phyloP scores from a whole-genome alignment of 1,140 invertebrate genomes.

The Drosophila pseudoobscura region DNA sequence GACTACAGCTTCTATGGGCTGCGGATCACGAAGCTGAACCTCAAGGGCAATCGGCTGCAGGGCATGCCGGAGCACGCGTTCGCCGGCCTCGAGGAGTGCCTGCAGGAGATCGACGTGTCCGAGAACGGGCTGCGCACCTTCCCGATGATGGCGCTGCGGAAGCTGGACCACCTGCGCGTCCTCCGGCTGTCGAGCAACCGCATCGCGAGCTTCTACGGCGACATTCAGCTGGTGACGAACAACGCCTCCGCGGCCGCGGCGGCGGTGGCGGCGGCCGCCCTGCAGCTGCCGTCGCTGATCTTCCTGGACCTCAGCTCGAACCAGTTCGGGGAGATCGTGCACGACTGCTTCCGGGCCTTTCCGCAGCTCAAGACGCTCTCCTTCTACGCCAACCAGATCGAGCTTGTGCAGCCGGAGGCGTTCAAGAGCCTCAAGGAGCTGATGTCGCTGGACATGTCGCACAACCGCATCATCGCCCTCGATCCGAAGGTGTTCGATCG shows the following conservation, averaged over 20 bases:
- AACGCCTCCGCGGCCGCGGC: conserved; percentile 77
- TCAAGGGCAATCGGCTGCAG: conserved; percentile 92
- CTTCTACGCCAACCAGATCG: conserved; percentile 92
- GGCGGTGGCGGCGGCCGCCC: conserved; percentile 64
- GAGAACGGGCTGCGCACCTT: conserved; percentile 93
- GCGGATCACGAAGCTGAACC: conserved; percentile 90
- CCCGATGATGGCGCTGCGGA: conserved; percentile 90
- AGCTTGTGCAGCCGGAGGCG: conserved; percentile 89
- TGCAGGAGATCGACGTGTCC: conserved; percentile 92
- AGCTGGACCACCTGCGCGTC: conserved; percentile 89
- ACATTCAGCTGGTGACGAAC: conserved; percentile 73
- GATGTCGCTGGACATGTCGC: conserved; percentile 93
- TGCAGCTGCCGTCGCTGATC: conserved; percentile 88
- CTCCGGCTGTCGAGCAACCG: conserved; percentile 93
- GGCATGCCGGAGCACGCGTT: conserved; percentile 93
- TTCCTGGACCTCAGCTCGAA: conserved; percentile 94
- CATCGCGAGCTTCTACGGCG: conserved; percentile 85
- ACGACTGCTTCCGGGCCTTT: conserved; percentile 91
- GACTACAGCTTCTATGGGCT: conserved; percentile 94
- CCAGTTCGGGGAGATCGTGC: conserved; percentile 89
- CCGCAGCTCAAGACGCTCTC: conserved; percentile 91
- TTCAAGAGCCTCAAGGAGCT: conserved; percentile 89
- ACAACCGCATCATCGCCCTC: conserved; percentile 92
- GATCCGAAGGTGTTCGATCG: conserved; percentile 89
- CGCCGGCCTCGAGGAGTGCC: conserved; percentile 90